Evolutionary conservation across 2,797 vertebrate genomes (phyloP), one percentile per base, ranked within the genome.

Genomic region (Epinephelus awoara): DNA sequence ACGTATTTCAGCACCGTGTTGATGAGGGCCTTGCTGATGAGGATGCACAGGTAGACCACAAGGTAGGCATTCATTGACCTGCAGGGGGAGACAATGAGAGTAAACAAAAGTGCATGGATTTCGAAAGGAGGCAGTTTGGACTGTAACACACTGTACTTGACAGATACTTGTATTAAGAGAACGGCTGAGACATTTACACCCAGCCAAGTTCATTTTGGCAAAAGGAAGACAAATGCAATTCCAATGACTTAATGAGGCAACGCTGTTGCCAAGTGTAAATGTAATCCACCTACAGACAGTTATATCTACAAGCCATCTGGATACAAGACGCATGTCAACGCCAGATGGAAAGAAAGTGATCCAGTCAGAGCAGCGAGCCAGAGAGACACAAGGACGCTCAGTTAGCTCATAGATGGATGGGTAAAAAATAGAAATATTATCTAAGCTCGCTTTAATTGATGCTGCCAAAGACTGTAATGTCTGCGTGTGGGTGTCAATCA

Each of bases 51-150:
- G 93, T 99, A 99, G 59, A 99, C 98, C 56, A 99, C 82, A 86
- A 99, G 95, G 93, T 97, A 99, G 27, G 95, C 94, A 64, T 99
- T 99, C 98, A 99, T 99, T 12, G 98, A 99, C 88, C 98, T 99
- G 92, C 17, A 64, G 66, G 65, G 63, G 68, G 56, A 49, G 23
- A 77, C 29, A 5, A n/a, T 0, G 0, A 34, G 42, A 14, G 6
- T 51, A 40, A 56, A 38, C 8, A 25, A 25, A 63, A 23, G 0
- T 15, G 13, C 4, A 3, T 27, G 29, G 17, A 50, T 29, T 38
- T 40, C 49, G 7, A 63, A 2, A 61, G 40, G 15, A 38, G 44
- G 42, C 11, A 10, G 14, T 40, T 38, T 56, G 51, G n/a, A 47
- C 47, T 42, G 27, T 2, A 62, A 42, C 23, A 69, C n/a, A 21